phyloP scores from a whole-genome alignment of 2,888 invertebrate species.

The Mellilla xanthometata region DNA sequence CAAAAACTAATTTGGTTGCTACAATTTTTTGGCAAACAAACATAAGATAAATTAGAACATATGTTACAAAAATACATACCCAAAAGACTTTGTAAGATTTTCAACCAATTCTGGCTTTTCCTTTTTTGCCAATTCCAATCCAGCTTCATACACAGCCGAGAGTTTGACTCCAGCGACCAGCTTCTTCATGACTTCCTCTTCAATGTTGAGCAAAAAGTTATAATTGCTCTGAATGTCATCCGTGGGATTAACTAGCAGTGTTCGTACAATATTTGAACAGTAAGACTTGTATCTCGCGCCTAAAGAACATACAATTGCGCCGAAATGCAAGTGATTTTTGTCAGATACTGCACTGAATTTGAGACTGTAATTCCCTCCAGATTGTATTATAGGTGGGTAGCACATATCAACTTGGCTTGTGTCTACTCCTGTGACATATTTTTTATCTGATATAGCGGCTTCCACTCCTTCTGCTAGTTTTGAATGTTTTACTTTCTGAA shows the following conservation, averaged over 20 bases:
- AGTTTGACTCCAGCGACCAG: conserved; percentile 92
- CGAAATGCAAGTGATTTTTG: conserved; percentile 97
- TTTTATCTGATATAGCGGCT: conserved; percentile 95
- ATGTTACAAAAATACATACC: conserved; percentile 66
- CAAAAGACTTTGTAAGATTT: conserved; percentile 96
- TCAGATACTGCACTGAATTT: conserved; percentile 98
- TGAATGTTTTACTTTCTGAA: conserved; percentile 96
- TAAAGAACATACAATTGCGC: conserved; percentile 96
- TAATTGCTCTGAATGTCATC: conserved; percentile 92
- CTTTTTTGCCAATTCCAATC: conserved; percentile 90
- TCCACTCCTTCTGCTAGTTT: conserved; percentile 98
- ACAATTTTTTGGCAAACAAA: too few relatives aligned
- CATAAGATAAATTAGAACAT: too few relatives aligned
- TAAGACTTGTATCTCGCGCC: conserved; percentile 98
- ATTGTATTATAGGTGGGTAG: conserved; percentile 99
- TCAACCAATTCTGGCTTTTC: conserved; percentile 93
- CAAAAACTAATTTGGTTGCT: too few relatives aligned
- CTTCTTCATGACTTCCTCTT: conserved; percentile 94
- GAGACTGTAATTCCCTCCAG: conserved; percentile 98
- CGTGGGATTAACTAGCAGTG: conserved; percentile 96
- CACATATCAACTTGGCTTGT: conserved; percentile 96
- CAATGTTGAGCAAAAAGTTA: conserved; percentile 93
- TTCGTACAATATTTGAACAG: conserved; percentile 98
- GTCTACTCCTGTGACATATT: conserved; percentile 96
- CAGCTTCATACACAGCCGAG: conserved; percentile 93